Conservation (phyloP, 2,888 invertebrate species). For the Diarsia brunnea region DNA sequence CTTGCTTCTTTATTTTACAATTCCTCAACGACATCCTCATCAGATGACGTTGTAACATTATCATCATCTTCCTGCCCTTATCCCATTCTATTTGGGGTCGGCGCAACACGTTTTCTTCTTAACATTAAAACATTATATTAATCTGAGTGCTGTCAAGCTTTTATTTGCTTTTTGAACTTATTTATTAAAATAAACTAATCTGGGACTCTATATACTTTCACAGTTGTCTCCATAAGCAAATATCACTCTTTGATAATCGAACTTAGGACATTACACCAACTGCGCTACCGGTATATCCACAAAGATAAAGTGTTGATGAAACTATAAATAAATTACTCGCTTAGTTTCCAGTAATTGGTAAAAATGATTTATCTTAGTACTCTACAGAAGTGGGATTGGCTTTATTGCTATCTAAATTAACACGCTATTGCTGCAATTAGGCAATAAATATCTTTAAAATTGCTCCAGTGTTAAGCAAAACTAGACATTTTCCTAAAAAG, state of each 20-base stretch:
- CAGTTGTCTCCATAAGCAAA: neutral
- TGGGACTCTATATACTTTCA: neutral
- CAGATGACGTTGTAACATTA: too few species aligned
- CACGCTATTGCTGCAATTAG: slow-evolving; percentile 43
- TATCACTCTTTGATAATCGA: slow-evolving; percentile 13
- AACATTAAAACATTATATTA: too few species aligned
- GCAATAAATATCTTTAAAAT: slow-evolving; percentile 49
- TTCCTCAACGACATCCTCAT: too few species aligned
- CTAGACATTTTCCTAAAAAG: neutral
- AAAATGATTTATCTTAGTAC: slow-evolving; percentile 57
- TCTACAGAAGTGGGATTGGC: slow-evolving; percentile 36
- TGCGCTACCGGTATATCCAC: slow-evolving; percentile 8
- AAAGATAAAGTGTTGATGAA: slow-evolving; percentile 36
- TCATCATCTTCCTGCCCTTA: too few species aligned
- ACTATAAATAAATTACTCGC: slow-evolving; percentile 50
- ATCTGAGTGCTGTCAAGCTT: neutral
- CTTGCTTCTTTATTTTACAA: too few species aligned
- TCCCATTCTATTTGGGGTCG: too few species aligned
- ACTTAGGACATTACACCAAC: neutral
- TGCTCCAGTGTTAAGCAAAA: slow-evolving; percentile 30
- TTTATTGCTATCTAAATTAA: slow-evolving; percentile 56
- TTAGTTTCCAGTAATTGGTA: slow-evolving; percentile 56
- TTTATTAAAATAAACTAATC: neutral
- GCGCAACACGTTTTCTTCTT: too few species aligned
- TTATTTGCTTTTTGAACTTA: neutral